Conservation (phyloP, 2,113 vertebrate genomes). For the Garra rufa region DNA sequence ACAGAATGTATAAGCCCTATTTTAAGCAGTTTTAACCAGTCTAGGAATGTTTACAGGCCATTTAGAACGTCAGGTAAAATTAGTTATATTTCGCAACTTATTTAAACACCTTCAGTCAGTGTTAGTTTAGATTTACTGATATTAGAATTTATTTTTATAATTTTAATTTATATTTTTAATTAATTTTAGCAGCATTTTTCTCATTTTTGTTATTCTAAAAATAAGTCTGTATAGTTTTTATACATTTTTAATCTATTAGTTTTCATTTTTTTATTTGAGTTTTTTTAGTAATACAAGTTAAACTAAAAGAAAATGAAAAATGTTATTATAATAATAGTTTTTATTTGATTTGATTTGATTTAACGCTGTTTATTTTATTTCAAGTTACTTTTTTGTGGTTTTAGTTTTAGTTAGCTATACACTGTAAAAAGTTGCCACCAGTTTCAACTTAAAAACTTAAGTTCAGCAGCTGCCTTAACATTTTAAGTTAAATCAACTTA, state of each 20-base stretch:
- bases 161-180: background rate
- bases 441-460: no score
- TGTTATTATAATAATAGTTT: no score
- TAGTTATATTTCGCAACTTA: background rate
- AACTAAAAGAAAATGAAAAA: background rate
- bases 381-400: background rate
- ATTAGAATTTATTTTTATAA: background rate
- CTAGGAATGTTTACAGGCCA: conserved; percentile 32
- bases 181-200: background rate
- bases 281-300: background rate
- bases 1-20: conserved; percentile 7
- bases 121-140: background rate
- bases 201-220: no score
- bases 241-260: background rate
- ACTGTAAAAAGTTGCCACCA: no score
- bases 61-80: conserved; percentile 1
- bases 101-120: background rate
- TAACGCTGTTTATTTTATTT: no score
- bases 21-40: conserved; percentile 20
- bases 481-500: no score
- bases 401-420: background rate
- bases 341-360: no score
- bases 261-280: no score
- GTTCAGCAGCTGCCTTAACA: no score
- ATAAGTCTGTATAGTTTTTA: background rate